These are phyloP conservation scores for Cyclophora albipunctata DNA, from an alignment of 2,888 invertebrate genomes.

Conservation along the genomic window DNA sequence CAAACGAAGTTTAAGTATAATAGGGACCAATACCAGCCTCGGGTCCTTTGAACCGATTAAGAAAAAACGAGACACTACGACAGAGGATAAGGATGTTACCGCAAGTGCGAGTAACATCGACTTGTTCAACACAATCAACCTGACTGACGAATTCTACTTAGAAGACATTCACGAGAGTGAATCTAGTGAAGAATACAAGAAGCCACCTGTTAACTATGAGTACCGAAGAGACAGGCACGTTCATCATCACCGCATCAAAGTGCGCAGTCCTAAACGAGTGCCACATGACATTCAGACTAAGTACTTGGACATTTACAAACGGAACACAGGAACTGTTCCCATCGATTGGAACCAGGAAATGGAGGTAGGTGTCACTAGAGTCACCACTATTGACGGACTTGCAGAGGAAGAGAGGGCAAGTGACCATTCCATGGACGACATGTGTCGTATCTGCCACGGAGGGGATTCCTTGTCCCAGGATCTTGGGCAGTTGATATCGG, in stretches of 20 bases:
- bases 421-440: conserved; percentile 50
- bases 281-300: conserved; percentile 26
- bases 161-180: no score
- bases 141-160: no score
- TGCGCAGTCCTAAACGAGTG: conserved; percentile 51
- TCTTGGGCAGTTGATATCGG: conserved; percentile 54
- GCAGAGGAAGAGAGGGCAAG: conserved; percentile 36
- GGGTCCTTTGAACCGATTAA: conserved; percentile 17
- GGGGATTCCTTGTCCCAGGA: conserved; percentile 45
- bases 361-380: conserved; percentile 22
- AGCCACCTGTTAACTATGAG: conserved; percentile 13
- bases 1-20: no score
- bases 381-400: conserved; percentile 16
- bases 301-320: conserved; percentile 17
- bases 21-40: no score
- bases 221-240: conserved; percentile 36
- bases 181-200: conserved; percentile 12
- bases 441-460: conserved; percentile 69
- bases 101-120: conserved; percentile 46
- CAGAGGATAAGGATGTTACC: conserved; percentile 42
- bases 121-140: conserved; percentile 22
- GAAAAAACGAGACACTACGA: conserved; percentile 11
- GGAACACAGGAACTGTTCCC: conserved; percentile 27
- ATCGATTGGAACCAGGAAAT: conserved; percentile 38
- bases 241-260: conserved; percentile 51